These are phyloP conservation scores for Pangasius sanitwongsei DNA, from an alignment of 2,797 vertebrate species.

Conservation along the genomic window DNA sequence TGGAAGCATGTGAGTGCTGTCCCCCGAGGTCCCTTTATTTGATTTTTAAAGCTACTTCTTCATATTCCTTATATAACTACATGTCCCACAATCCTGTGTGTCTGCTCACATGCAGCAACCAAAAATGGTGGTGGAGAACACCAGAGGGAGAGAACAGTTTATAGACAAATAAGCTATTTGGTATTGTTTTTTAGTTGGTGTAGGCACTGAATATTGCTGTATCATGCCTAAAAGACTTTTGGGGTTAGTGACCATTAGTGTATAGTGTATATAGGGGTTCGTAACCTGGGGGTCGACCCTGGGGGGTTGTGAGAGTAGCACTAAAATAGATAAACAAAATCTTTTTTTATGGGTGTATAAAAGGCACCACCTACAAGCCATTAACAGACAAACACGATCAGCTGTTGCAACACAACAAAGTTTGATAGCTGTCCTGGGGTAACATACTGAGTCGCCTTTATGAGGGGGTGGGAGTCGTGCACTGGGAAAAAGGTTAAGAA, in stretches of 20 bases:
- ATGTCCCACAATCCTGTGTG: neutral
- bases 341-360: neutral
- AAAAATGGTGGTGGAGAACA: neutral
- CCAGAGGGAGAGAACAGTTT: neutral
- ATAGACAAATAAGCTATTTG: neutral
- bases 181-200: neutral
- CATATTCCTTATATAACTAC: neutral
- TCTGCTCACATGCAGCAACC: neutral
- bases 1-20: neutral
- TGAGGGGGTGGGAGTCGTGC: neutral
- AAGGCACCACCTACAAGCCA: neutral
- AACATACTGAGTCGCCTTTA: neutral
- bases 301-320: neutral
- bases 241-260: neutral
- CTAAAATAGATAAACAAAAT: neutral
- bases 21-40: neutral
- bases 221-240: neutral
- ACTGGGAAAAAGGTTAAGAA: neutral
- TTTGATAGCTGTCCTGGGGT: neutral
- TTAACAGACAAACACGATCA: neutral
- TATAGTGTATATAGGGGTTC: neutral
- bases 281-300: neutral
- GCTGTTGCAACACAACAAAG: neutral
- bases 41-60: neutral
- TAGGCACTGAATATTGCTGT: neutral